These are phyloP conservation scores for Berghia stephanieae DNA, from an alignment of 1,140 invertebrate genomes.

Conservation along the genomic window DNA sequence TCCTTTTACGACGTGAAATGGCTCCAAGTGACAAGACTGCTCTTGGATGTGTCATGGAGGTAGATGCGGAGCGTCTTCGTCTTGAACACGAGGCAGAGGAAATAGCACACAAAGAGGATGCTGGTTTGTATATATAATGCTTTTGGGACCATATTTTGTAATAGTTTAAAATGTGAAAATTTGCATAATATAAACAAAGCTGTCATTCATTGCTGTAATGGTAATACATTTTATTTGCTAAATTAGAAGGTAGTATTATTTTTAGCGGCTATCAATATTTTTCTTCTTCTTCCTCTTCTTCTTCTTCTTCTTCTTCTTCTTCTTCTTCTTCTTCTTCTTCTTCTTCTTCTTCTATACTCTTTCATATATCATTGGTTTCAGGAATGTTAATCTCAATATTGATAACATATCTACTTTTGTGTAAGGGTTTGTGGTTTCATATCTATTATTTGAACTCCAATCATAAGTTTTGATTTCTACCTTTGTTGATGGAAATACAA, in stretches of 20 bases:
- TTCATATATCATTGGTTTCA: not conserved
- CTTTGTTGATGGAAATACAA: too few relatives aligned
- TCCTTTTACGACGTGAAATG: constrained; percentile 96
- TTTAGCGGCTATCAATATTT: too few relatives aligned
- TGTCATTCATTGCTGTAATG: too few relatives aligned
- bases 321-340: not conserved
- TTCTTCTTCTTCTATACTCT: not conserved
- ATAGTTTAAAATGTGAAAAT: not conserved
- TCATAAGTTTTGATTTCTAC: too few relatives aligned
- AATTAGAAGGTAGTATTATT: too few relatives aligned
- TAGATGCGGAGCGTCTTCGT: constrained; percentile 91
- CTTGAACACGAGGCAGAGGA: constrained; percentile 94
- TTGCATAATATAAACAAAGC: too few relatives aligned
- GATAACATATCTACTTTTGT: too few relatives aligned
- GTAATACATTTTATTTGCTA: too few relatives aligned
- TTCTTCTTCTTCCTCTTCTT: not conserved
- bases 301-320: not conserved
- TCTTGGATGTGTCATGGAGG: constrained; percentile 96
- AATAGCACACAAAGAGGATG: constrained; percentile 85
- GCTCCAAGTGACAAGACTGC: constrained; percentile 90
- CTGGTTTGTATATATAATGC: constrained; percentile 75
- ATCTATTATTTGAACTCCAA: too few relatives aligned
- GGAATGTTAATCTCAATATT: not conserved
- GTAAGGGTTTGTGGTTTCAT: too few relatives aligned
- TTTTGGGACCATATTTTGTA: not conserved